Base-by-base conservation (phyloP, 2,888 invertebrate genomes). In the Tethea ocularis region DNA sequence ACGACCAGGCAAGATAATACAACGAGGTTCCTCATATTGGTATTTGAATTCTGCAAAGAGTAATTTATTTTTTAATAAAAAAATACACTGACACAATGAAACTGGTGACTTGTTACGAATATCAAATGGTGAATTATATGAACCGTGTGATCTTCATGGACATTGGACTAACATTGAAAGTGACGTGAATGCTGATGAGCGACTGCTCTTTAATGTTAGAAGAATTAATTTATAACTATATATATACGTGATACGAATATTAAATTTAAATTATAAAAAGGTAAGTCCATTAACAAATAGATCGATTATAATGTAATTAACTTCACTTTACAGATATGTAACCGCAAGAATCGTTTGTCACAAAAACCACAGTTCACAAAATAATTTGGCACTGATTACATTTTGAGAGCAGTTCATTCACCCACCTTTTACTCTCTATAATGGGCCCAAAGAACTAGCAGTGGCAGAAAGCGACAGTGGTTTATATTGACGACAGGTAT, bases 401-500 rank as follows among this genome's bases (percentile, higher is more conserved):
- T 36, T 54, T 6, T 54, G 53, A 15, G 29, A 61, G 69, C 67
- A 74, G 82, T 84, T 83, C 83, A 80, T 84, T 86, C 83, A 91
- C 89, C 88, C 88, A 91, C 91, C 91, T 91, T 91, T 90, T 87
- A 87, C 87, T 89, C 85, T 88, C 77, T 84, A 80, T 87, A 83
- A 82, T 82, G 80, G 77, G 80, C 79, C 82, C 81, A 85, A 87
- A 87, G 85, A 89, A 93, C 92, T 92, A 91, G 87, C 86, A 71
- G 73, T 77, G 80, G 72, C 86, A 80, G 89, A 90, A 89, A 89
- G 85, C 85, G 87, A 89, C 87, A 87, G 88, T 88, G 88, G 87
- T 86, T 91, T 93, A 89, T 92, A 92, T 90, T 83, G 84, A 83
- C 84, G 82, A 74, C 75, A 46, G 72, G 80, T 83, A 83, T 87